Evolutionary conservation across 2,888 invertebrate genomes (phyloP), one percentile per base, ranked within the genome.

Genomic region (Ichneumon xanthorius): DNA sequence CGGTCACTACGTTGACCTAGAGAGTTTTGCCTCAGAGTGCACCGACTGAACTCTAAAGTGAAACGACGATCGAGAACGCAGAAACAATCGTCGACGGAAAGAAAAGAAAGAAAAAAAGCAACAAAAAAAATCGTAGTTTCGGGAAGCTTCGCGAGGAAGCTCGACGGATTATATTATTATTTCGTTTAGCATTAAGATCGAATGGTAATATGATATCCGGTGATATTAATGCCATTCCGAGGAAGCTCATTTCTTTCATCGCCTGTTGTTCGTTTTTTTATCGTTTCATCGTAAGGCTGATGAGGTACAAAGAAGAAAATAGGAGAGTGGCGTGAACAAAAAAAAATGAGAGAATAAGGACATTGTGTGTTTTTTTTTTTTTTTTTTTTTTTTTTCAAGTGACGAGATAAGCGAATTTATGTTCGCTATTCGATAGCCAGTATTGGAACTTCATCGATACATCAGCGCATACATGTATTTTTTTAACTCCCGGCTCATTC

Each of bases 1-100:
- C 89, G 96, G 96, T 67, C 96, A 96, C 91, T 96, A 96, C 91
- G 96, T 96, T 55, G 96, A 96, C 90, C 93, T 96, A 87, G 96
- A 96, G 91, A 96, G 96, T 83, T 96, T 96, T 88, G 96, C 96
- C 79, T 95, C 95, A 88, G 96, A 96, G 92, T 95, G 95, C 30
- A 95, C 95, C 4, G 95, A 95, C 84, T 93, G 89, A 92, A 55
- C 63, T 50, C 33, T n/a, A 40, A 26, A 53, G 40, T 26, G 19
- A 40, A n/a, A 30, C 11, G 11, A 22, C 70, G 9, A 50, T 70
- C 14, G 45, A 45, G 14, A 40, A 55, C 30, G 9, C n/a, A 58
- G 22, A 22, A 16, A 68, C 7, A 70, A 55, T 78, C 48, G 48
- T 48, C 14, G 14, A 48, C 33, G 26, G 19, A 71, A 48, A 50